Evolutionary conservation across 1,140 invertebrate species (phyloP).

Genomic region (Formica selysi): DNA sequence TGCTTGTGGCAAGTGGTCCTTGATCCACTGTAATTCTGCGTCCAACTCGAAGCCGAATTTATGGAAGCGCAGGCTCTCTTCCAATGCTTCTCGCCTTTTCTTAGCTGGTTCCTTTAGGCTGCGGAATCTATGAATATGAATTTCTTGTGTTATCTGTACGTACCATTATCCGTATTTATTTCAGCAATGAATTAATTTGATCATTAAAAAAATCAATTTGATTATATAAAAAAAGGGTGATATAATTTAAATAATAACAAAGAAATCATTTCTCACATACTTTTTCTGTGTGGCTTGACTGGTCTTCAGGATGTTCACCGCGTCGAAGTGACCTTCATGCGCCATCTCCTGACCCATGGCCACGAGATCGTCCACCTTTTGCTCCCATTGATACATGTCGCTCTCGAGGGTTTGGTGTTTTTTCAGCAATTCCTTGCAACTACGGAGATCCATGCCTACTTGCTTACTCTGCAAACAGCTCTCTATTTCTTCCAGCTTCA

Average conservation of each 20-base stretch:
- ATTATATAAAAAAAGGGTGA: not conserved
- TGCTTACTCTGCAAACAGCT: slow-evolving; percentile 92
- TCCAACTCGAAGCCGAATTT: slow-evolving; percentile 98
- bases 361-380: slow-evolving; percentile 92
- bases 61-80: slow-evolving; percentile 95
- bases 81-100: slow-evolving; percentile 91
- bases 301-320: slow-evolving; percentile 93
- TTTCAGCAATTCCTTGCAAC: slow-evolving; percentile 95
- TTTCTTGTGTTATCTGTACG: not conserved
- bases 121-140: slow-evolving; percentile 85
- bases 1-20: slow-evolving; percentile 94
- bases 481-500: slow-evolving; percentile 93
- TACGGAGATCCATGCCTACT: slow-evolving; percentile 94
- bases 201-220: not conserved
- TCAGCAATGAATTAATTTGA: not conserved
- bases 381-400: slow-evolving; percentile 92
- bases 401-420: slow-evolving; percentile 94
- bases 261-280: slow-evolving; percentile 74
- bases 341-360: slow-evolving; percentile 95
- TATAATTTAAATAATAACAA: slow-evolving; percentile 15
- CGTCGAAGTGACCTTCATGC: slow-evolving; percentile 97
- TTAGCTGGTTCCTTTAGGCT: slow-evolving; percentile 89
- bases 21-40: slow-evolving; percentile 98
- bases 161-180: not conserved
- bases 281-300: slow-evolving; percentile 92